Evolutionary conservation across 1,140 invertebrate genomes (phyloP), one percentile per base, ranked within the genome.

Genomic region (Zaprionus ornatus): DNA sequence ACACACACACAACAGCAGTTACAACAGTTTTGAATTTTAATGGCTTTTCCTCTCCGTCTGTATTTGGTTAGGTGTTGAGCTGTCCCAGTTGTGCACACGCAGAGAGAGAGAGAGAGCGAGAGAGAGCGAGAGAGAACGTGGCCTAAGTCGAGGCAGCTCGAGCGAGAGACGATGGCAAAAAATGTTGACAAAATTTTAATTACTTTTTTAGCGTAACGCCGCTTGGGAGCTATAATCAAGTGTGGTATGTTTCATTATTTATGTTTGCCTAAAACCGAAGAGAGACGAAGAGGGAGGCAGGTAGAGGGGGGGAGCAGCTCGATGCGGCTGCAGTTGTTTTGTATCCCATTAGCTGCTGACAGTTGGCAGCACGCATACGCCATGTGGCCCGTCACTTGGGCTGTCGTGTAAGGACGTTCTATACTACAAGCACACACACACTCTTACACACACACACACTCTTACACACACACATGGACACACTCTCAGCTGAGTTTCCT

Each of bases 141-240:
- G 68, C 42, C 42, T 52, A 60, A 75, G 57, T 42, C 42, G 52
- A n/a, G 7, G 19, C 37, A 37, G 50, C 21, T 37, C 61, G 7
- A 29, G 60, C 45, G 29, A 52, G 45, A 72, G 15, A 54, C 21
- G 25, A n/a, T 63, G 35, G 17, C 27, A 77, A 69, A 80, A 87
- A 69, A 84, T 88, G 84, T 84, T 88, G 84, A 88, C 84, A 84
- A 79, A 80, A 84, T 88, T 88, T 88, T 90, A 88, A 90, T 88
- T 88, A 90, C 80, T 84, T 88, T 88, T 88, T 74, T 72, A 82
- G 77, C 77, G 37, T 50, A 55, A 66, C 70, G 56, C 52, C 63
- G 74, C 82, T 78, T 87, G 80, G 74, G 56, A 65, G 74, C 70
- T 79, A 76, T 82, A 88, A 88, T 88, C 87, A 88, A 75, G 71